phyloP scores from a whole-genome alignment of 2,888 invertebrate genomes.

The Cloeon dipterum region DNA sequence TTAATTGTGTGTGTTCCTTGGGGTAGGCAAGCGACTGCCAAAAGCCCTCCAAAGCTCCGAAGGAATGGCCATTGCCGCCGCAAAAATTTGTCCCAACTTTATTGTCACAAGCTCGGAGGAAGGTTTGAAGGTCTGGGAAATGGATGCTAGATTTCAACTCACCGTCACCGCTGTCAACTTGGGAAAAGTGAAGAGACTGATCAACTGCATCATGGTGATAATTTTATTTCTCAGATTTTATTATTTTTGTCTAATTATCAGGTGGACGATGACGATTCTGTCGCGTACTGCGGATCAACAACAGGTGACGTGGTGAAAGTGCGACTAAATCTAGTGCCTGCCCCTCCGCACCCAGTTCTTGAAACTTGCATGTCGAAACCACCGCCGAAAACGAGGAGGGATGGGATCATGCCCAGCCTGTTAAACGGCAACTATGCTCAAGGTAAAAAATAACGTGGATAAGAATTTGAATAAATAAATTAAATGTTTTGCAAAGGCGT shows the following conservation, averaged over 20 bases:
- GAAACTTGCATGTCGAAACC: slow-evolving; percentile 1
- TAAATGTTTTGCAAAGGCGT: slow-evolving; percentile 23
- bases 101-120: neutral
- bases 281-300: slow-evolving; percentile 62
- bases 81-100: neutral
- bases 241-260: slow-evolving; percentile 10
- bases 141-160: slow-evolving; percentile 44
- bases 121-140: slow-evolving; percentile 34
- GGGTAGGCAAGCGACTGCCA: neutral
- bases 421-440: neutral
- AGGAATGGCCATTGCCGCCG: neutral
- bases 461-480: neutral
- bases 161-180: slow-evolving; percentile 48
- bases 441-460: neutral
- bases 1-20: no score
- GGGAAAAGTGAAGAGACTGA: slow-evolving; percentile 52
- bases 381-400: neutral
- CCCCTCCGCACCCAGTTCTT: neutral
- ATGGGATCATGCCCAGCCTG: neutral
- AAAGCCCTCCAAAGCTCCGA: neutral
- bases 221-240: slow-evolving; percentile 4
- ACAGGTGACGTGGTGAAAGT: slow-evolving; percentile 48
- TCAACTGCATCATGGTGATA: slow-evolving; percentile 44
- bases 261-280: slow-evolving; percentile 43
- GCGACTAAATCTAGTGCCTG: slow-evolving; percentile 8